Evolutionary conservation across 2,797 vertebrate genomes (phyloP).

Genomic region (Setipinna tenuifilis): DNA sequence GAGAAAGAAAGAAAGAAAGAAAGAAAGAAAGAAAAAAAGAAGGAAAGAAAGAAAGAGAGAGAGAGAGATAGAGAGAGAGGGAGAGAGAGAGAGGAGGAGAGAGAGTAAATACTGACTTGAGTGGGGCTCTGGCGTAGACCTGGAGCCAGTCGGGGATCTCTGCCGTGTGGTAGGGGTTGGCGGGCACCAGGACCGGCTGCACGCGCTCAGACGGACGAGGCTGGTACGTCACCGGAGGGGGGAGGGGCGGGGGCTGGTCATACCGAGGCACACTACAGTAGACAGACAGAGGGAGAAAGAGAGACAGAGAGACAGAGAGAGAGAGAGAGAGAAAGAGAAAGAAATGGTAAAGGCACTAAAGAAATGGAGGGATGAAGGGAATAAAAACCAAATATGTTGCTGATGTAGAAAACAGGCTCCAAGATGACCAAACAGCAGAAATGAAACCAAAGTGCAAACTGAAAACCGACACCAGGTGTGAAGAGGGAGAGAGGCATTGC

Average conservation of each 20-base stretch:
- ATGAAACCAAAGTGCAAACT: conserved; percentile 1
- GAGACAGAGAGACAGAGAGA: not conserved
- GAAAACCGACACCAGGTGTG: not conserved
- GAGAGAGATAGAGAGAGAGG: no score
- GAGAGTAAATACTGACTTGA: conserved; percentile 83
- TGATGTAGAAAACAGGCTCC: not conserved
- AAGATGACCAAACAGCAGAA: not conserved
- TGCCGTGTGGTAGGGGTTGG: conserved; percentile 96
- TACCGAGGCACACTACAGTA: conserved; percentile 89
- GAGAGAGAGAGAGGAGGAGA: not conserved
- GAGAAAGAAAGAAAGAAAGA: no score
- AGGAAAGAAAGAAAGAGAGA: not conserved
- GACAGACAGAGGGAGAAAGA: not conserved
- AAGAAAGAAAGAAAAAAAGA: no score
- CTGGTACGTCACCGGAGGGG: conserved; percentile 91
- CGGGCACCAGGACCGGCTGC: conserved; percentile 91
- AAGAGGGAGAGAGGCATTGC: not conserved
- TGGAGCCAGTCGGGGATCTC: conserved; percentile 99
- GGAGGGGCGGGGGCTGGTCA: conserved; percentile 88
- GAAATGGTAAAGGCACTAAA: not conserved
- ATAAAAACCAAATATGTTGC: not conserved
- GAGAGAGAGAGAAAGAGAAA: not conserved
- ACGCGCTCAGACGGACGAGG: conserved; percentile 86
- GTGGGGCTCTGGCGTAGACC: conserved; percentile 95
- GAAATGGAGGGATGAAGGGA: not conserved